Base-by-base conservation (phyloP, 2,797 vertebrate species). In the Hypotaenidia okinawae region DNA sequence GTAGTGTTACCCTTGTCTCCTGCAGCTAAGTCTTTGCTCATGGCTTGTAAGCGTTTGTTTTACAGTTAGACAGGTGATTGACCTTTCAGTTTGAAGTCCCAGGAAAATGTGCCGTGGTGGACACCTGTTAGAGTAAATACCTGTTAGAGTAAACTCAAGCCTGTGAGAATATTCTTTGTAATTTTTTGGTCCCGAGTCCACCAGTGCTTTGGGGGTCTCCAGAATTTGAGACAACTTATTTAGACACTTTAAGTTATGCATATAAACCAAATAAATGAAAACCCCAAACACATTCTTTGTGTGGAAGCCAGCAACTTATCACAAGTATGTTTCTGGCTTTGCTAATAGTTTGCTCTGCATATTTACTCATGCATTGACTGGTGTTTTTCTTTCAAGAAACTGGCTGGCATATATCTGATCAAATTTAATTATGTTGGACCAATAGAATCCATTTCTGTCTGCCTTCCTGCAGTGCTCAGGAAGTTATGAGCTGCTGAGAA, bases 321-420 rank as follows among this genome's bases (percentile, higher is more conserved):
- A 45, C 16, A 33, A 23, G 10, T 45, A 14, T 0, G 0, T 54
- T 62, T 32, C 28, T 84, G 63, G 18, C 21, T 58, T 88, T 86
- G 35, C 32, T 45, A 51, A 0, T 61, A 58, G 23, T 14, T 55
- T 84, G 19, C 37, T 90, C 41, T 64, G 25, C 25, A 32, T 11
- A 7, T 84, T 84, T 84, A 57, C 74, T 91, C 10, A 11, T 72
- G 32, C 33, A 22, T 61, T 1, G 3, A 37, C 7, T 30, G 22
- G 39, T 37, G 14, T 25, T 75, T 91, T 86, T 64, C 23, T 90
- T 86, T 88, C 54, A 81, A 81, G 66, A 72, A 78, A n/a, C 84
- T 45, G 55, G 16, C 33, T 81, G 72, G 16, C 11, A 4, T 78
- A 2, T 83, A 52, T 63, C 66, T 69, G 25, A 23, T 84, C 25